phyloP scores from a whole-genome alignment of 2,113 vertebrate species.

The Clarias magur region DNA sequence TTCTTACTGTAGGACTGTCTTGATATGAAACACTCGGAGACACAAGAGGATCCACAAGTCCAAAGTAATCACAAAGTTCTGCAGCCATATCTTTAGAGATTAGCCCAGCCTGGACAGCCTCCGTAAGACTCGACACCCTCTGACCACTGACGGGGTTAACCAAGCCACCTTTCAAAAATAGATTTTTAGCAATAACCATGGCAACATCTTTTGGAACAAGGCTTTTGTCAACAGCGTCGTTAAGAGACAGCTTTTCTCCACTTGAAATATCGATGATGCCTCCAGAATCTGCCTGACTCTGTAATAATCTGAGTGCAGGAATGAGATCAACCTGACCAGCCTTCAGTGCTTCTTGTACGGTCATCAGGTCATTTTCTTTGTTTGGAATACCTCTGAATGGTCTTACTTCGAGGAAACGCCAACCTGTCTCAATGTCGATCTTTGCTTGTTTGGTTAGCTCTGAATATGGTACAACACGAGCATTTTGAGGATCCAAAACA shows the following conservation, averaged over 20 bases:
- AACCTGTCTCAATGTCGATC: slow-evolving; percentile 86
- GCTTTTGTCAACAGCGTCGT: slow-evolving; percentile 72
- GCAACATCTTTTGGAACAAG: slow-evolving; percentile 77
- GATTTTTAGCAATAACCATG: slow-evolving; percentile 74
- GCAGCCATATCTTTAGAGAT: slow-evolving; percentile 72
- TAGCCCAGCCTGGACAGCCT: slow-evolving; percentile 73
- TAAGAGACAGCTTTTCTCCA: slow-evolving; percentile 75
- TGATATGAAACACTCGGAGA: slow-evolving; percentile 40
- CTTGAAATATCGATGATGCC: slow-evolving; percentile 80
- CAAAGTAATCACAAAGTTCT: slow-evolving; percentile 58
- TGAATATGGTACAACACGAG: slow-evolving; percentile 78
- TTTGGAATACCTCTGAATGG: slow-evolving; percentile 78
- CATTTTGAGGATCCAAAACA: slow-evolving; percentile 79
- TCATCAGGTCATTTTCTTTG: slow-evolving; percentile 59
- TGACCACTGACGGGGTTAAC: slow-evolving; percentile 69
- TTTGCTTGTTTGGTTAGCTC: slow-evolving; percentile 86
- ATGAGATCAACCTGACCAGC: slow-evolving; percentile 74
- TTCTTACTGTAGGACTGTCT: slow-evolving; percentile 51
- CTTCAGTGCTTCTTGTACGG: slow-evolving; percentile 72
- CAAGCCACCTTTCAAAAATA: slow-evolving; percentile 78
- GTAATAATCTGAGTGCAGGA: slow-evolving; percentile 76
- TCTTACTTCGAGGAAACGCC: slow-evolving; percentile 85
- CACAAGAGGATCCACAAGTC: slow-evolving; percentile 38
- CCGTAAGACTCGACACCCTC: slow-evolving; percentile 68
- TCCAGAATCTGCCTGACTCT: slow-evolving; percentile 82